A percentile compares a stretch with the other conserved stretches of the same genome.
phyloP scores from a whole-genome alignment of 2,888 invertebrate species.

The Cancer borealis region DNA sequence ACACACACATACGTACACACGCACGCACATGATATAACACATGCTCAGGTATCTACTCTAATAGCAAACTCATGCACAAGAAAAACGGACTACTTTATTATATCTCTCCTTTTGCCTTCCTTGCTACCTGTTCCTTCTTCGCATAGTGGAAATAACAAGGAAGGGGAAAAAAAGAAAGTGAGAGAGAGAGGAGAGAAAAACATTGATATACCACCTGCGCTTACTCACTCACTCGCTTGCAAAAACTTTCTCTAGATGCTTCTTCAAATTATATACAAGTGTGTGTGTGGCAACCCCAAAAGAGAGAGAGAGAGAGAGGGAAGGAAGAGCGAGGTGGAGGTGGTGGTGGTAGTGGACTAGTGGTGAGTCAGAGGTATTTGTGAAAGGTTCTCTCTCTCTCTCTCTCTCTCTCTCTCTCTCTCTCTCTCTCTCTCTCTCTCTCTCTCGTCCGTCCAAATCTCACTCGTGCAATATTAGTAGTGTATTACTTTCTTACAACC shows the following conservation, averaged over 20 bases:
- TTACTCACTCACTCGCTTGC: background rate
- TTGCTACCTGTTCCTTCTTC: background rate
- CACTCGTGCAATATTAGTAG: no score
- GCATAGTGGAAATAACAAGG: background rate
- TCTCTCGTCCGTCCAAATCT: no score
- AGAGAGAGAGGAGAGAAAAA: background rate
- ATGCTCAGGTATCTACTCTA: background rate
- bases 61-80: background rate
- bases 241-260: slow-evolving; percentile 3
- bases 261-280: background rate
- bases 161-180: background rate
- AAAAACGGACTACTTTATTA: no score
- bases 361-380: slow-evolving; percentile 43
- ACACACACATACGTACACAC: background rate
- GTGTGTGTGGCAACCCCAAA: background rate
- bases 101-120: background rate
- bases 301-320: slow-evolving; percentile 1
- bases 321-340: background rate
- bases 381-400: background rate
- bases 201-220: slow-evolving; percentile 23
- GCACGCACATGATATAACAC: background rate
- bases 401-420: no score
- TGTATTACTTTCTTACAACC: no score
- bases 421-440: no score
- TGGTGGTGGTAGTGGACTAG: background rate